Conservation (phyloP, 1,140 invertebrate genomes). For the Drosophila obscura region DNA sequence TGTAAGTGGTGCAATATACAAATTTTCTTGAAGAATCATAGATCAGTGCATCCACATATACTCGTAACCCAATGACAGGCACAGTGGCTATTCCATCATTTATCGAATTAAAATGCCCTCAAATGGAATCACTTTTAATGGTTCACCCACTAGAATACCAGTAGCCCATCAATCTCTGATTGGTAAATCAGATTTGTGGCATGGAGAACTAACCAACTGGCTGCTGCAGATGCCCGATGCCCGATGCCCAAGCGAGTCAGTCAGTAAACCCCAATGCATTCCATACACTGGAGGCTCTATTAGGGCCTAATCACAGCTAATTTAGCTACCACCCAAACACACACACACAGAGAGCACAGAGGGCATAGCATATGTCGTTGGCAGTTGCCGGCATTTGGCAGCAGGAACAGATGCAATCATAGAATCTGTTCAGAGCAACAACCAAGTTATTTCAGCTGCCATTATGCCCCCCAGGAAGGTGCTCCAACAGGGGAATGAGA, state of each 20-base stretch:
- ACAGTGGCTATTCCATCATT: too few relatives aligned
- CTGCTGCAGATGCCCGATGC: conserved; percentile 17
- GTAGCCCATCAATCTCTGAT: conserved; percentile 24
- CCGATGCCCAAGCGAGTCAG: background rate
- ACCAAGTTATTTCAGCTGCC: conserved; percentile 30
- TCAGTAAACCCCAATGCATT: conserved; percentile 11
- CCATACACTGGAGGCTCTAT: conserved; percentile 53
- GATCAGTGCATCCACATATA: too few relatives aligned
- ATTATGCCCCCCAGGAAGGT: conserved; percentile 25
- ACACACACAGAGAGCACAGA: conserved; percentile 29
- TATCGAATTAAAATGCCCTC: too few relatives aligned
- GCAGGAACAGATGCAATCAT: conserved; percentile 61
- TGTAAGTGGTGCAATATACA: too few relatives aligned
- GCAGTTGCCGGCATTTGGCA: conserved; percentile 27
- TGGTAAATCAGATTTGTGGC: conserved; percentile 37
- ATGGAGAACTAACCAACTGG: background rate
- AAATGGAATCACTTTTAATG: too few relatives aligned
- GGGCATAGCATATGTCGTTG: conserved; percentile 58
- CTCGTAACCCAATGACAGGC: too few relatives aligned
- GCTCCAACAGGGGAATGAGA: background rate
- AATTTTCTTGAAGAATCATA: too few relatives aligned
- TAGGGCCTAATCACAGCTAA: conserved; percentile 71
- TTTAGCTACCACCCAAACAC: conserved; percentile 49
- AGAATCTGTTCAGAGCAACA: conserved; percentile 57
- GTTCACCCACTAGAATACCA: conserved; percentile 11